Percentiles rank a stretch among this genome's conserved stretches.
Conservation (phyloP, 30 jellyfish, hydroid and myxozoan genomes). For the Hydra vulgaris region DNA sequence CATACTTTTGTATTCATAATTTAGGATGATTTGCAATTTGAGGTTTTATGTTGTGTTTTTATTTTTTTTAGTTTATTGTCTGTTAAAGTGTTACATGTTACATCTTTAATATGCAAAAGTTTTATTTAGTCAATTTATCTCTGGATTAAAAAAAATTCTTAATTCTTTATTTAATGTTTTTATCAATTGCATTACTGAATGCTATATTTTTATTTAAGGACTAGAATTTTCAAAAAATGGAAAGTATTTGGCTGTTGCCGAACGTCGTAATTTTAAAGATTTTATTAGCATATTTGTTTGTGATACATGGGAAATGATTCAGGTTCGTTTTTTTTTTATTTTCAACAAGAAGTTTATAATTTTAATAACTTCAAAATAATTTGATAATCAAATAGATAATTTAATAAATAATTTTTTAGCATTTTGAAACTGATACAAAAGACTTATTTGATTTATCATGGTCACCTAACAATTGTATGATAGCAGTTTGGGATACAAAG, state of each 20-base stretch:
- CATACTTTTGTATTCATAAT: too few relatives aligned
- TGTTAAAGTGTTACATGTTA: too few relatives aligned
- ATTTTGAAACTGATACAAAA: conserved; percentile 85
- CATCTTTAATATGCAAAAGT: too few relatives aligned
- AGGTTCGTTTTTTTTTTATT: conserved; percentile 38
- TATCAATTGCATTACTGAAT: too few relatives aligned
- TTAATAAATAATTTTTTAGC: conserved; percentile 35
- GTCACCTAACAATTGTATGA: conserved; percentile 82
- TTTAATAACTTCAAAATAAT: neutral
- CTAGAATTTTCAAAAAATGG: conserved; percentile 75
- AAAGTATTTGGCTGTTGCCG: conserved; percentile 76
- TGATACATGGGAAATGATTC: conserved; percentile 74
- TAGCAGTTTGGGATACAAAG: conserved; percentile 94
- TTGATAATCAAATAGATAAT: too few relatives aligned
- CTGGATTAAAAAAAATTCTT: too few relatives aligned
- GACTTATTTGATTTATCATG: conserved; percentile 70
- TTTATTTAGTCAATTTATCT: too few relatives aligned
- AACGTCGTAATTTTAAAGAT: conserved; percentile 73
- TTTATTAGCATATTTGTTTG: conserved; percentile 65
- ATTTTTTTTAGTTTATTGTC: too few relatives aligned
- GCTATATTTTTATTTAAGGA: conserved; percentile 29
- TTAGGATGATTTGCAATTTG: too few relatives aligned
- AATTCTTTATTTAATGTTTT: too few relatives aligned
- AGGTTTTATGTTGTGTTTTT: too few relatives aligned
- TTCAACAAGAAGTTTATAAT: neutral